These are phyloP conservation scores for Drosophila glabriapex DNA, from an alignment of 2,888 invertebrate species.

Conservation along the genomic window DNA sequence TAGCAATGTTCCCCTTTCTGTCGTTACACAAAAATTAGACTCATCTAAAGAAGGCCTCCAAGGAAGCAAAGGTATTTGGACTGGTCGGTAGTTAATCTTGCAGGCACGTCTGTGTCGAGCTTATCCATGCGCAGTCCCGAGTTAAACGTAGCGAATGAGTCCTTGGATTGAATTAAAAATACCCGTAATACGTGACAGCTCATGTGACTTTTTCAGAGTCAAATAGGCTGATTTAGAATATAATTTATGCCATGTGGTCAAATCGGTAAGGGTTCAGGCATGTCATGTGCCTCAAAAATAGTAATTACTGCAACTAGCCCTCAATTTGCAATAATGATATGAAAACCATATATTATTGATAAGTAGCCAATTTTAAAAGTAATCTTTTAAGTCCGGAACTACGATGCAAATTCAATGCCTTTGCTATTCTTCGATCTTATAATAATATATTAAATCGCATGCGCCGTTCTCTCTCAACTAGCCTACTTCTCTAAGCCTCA, in stretches of 20 bases:
- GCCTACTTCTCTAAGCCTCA: too few species aligned
- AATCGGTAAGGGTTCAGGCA: neutral
- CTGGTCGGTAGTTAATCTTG: constrained; percentile 4
- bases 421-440: neutral
- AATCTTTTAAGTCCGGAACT: neutral
- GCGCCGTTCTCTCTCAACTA: neutral
- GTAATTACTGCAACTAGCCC: neutral
- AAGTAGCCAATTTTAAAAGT: neutral
- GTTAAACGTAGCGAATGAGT: constrained; percentile 25
- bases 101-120: constrained; percentile 4
- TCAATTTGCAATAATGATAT: neutral
- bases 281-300: neutral
- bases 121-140: constrained; percentile 31
- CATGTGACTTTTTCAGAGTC: constrained; percentile 10
- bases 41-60: too few species aligned
- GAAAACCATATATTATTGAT: neutral
- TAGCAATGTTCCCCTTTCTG: constrained; percentile 2
- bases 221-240: constrained; percentile 5
- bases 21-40: neutral
- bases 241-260: constrained; percentile 4
- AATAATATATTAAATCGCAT: neutral
- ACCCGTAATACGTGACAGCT: constrained; percentile 1
- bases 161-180: constrained; percentile 35
- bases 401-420: neutral
- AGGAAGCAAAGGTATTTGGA: neutral